These are phyloP conservation scores for Netelia fuscicornis DNA, from an alignment of 2,888 invertebrate species.

Conservation along the genomic window DNA sequence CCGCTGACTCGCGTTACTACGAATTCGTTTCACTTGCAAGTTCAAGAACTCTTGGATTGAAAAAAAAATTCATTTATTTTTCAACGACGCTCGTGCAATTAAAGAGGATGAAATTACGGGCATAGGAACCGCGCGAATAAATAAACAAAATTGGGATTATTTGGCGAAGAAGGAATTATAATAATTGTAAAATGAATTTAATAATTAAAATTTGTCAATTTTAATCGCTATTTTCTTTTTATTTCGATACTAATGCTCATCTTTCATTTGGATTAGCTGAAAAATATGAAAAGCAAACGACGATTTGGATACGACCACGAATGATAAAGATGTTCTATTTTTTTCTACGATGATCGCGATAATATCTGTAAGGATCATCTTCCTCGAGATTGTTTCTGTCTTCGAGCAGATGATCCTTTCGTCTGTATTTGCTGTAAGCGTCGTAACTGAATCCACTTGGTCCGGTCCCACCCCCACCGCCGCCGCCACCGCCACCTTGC, in stretches of 20 bases:
- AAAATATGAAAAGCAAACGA: too few relatives aligned
- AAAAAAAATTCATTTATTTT: not conserved
- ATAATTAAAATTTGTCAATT: too few relatives aligned
- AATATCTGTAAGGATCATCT: constrained; percentile 80
- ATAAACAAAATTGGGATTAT: too few relatives aligned
- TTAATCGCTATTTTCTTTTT: too few relatives aligned
- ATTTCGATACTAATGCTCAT: too few relatives aligned
- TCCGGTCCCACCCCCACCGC: not conserved
- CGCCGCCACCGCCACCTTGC: constrained; percentile 69
- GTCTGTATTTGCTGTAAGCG: constrained; percentile 77
- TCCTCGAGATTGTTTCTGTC: constrained; percentile 73
- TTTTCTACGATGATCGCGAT: constrained; percentile 76
- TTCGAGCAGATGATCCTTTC: constrained; percentile 77
- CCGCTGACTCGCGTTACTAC: not conserved
- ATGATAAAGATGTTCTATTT: constrained; percentile 57
- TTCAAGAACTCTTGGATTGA: constrained; percentile 22
- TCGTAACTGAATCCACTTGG: constrained; percentile 59
- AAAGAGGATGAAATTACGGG: not conserved
- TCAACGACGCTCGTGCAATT: not conserved
- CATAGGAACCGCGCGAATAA: not conserved
- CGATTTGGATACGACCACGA: not conserved
- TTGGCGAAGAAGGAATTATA: too few relatives aligned
- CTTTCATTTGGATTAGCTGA: too few relatives aligned
- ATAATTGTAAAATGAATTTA: too few relatives aligned
- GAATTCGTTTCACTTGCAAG: constrained; percentile 39